phyloP scores from a whole-genome alignment of 1,140 invertebrate genomes.

The Rhizoglyphus robini region DNA sequence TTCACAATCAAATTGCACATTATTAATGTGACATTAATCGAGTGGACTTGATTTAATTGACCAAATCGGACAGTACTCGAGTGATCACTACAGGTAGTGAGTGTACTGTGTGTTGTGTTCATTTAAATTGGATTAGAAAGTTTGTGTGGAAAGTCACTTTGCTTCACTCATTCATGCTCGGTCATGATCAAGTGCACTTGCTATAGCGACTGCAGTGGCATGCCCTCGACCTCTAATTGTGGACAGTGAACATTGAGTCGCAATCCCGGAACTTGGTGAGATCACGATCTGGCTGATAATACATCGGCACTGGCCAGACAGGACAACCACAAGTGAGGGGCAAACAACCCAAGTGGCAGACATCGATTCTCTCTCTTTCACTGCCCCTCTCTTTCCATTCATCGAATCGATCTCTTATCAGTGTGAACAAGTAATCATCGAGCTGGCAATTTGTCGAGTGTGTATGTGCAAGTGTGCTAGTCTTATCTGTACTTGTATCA shows the following conservation, averaged over 20 bases:
- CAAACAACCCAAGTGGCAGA: background rate
- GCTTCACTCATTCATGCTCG: background rate
- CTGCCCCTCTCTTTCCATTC: background rate
- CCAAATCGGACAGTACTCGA: background rate
- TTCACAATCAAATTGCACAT: slow-evolving; percentile 4
- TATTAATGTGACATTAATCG: too few relatives aligned
- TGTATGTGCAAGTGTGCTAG: background rate
- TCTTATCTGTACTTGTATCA: slow-evolving; percentile 1
- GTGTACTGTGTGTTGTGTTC: too few relatives aligned
- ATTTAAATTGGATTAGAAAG: slow-evolving; percentile 15
- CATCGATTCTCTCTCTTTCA: background rate
- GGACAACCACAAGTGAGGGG: background rate
- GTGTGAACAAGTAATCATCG: background rate
- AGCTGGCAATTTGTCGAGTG: background rate
- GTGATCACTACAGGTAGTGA: too few relatives aligned
- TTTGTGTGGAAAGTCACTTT: background rate
- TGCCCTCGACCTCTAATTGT: too few relatives aligned
- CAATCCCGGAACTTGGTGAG: slow-evolving; percentile 18
- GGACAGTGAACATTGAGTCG: too few relatives aligned
- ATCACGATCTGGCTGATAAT: slow-evolving; percentile 1
- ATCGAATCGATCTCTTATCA: background rate
- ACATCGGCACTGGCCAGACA: background rate
- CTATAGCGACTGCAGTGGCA: too few relatives aligned
- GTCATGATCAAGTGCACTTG: too few relatives aligned
- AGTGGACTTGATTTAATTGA: background rate